Base-by-base conservation (phyloP, 2,113 vertebrate species). In the Crypturellus undulatus region DNA sequence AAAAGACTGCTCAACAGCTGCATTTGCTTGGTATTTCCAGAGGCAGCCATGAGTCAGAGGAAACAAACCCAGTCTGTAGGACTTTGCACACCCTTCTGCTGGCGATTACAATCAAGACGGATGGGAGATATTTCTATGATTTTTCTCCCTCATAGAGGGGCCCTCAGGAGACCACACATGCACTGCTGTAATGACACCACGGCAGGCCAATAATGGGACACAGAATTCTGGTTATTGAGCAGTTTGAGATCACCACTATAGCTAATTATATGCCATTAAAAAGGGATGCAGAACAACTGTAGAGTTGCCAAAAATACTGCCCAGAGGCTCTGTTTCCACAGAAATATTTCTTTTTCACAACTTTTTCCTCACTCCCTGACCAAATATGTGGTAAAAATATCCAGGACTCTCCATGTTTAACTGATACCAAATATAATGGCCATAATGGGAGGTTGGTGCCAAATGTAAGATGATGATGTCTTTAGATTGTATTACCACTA, bases 1-100 rank as follows among this genome's bases (percentile, higher is more conserved):
- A 78, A 91, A 94, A 94, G 68, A 68, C 78, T 88, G 32, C 60
- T 95, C 85, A 81, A 93, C 85, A 92, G 83, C 65, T 95, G 88
- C 77, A 54, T 88, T 93, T 96, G 56, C 73, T 81, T 80, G 75
- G 59, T n/a, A 49, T 71, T 95, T 77, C 92, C 92, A 88, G 70
- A 93, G 80, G 73, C 73, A 94, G 36, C 52, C 30, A 1, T 69
- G 69, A 92, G 58, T 88, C 92, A 87, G 65, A 82, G 40, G 83
- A 95, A 94, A 58, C 69, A 94, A 95, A 90, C 54, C n/a, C 84
- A 76, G 83, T 54, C 26, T 72, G 47, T 90, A 68, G 90, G 82
- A 90, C 62, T 83, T 88, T 45, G 63, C 5, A 1, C 52, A 77
- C 65, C 79, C 69, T 95, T 88, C 85, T 93, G 58, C 77, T 95